phyloP scores from a whole-genome alignment of 2,113 vertebrate genomes.

The Nematolebias whitei region DNA sequence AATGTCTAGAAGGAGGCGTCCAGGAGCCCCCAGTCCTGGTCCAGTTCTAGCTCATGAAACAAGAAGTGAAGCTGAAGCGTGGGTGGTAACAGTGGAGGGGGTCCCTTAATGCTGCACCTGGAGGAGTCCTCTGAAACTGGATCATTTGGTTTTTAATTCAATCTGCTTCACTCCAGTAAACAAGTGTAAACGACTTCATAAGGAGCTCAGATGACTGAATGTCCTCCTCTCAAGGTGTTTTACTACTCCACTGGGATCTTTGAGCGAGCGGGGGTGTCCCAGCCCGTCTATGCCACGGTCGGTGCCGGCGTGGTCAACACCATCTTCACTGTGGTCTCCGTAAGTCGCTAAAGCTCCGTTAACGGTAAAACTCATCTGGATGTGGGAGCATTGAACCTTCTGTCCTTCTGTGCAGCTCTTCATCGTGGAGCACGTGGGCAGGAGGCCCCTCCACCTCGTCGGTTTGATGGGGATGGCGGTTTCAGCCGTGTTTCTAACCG shows the following conservation, averaged over 20 bases:
- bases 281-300: constrained; percentile 95
- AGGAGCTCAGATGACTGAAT: too few relatives aligned
- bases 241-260: constrained; percentile 97
- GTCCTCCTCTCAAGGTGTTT: constrained; percentile 84
- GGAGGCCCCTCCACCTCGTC: constrained; percentile 89
- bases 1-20: too few relatives aligned
- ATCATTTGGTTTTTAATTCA: too few relatives aligned
- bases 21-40: background rate
- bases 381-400: background rate
- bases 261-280: constrained; percentile 85
- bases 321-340: constrained; percentile 93
- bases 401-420: constrained; percentile 81
- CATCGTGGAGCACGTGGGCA: constrained; percentile 89
- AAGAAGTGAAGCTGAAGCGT: too few relatives aligned
- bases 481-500: constrained; percentile 89
- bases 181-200: too few relatives aligned
- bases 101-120: too few relatives aligned
- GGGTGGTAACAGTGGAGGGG: too few relatives aligned
- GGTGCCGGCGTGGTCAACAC: constrained; percentile 94
- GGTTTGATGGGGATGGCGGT: constrained; percentile 91
- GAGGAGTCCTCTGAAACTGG: too few relatives aligned
- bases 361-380: background rate
- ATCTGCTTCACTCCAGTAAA: too few relatives aligned
- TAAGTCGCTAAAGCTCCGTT: constrained; percentile 70
- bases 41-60: background rate